Base-by-base conservation (phyloP, 2,113 vertebrate genomes). In the Calcarius ornatus region DNA sequence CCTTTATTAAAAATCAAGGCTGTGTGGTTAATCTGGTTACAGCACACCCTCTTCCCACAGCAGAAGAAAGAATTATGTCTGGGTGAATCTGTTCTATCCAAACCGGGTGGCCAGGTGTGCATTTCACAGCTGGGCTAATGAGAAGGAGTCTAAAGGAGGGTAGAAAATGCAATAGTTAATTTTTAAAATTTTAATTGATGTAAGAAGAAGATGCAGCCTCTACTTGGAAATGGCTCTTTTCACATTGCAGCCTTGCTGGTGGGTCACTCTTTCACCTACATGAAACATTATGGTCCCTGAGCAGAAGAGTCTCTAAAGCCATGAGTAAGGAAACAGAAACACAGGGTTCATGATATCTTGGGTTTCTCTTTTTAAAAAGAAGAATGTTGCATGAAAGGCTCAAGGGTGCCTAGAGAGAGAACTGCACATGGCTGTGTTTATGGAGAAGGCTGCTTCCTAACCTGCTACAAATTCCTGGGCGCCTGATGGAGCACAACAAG, bases 51-150 rank as follows among this genome's bases (percentile, higher is more conserved):
- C 40, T 40, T 76, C 16, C 25, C 11, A 10, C 4, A 45, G 21
- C 23, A 51, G n/a, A n/a, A n/a, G n/a, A n/a, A 76, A 72, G 5
- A 8, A 14, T n/a, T 0, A 0, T 1, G 1, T 30, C n/a, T 38
- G 30, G 5, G 25, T 50, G 59, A 88, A 27, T 4, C 18, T n/a
- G 6, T 33, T 59, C 25, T 70, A 73, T 23, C 13, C 61, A 85
- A 54, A 27, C 3, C 12, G 22, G 76, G 20, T 19, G n/a, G 18
- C 20, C 12, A 42, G 72, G 35, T 19, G 35, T 11, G 5, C 8
- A 2, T 45, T 83, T 64, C 20, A 23, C 17, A 63, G 21, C 17
- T 53, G 31, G 33, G 24, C 3, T 69, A 13, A 80, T 38, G 3
- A 43, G 16, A 28, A 59, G 1, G 1, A 2, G 2, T 43, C 6